phyloP scores from a whole-genome alignment of 1,140 invertebrate genomes.

The Drosophila erecta region DNA sequence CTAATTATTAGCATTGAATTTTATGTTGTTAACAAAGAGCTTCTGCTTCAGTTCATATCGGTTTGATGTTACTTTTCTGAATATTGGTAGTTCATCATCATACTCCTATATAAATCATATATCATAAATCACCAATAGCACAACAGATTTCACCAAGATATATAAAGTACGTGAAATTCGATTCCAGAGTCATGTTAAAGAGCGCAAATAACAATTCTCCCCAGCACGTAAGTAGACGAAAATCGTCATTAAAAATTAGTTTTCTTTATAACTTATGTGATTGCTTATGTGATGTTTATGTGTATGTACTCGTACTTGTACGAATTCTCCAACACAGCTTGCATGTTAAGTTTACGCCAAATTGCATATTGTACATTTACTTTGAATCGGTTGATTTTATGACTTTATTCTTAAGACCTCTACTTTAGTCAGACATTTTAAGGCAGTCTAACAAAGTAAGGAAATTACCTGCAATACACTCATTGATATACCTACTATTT shows the following conservation, averaged over 20 bases:
- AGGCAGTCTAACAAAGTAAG: no score
- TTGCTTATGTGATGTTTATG: constrained; percentile 25
- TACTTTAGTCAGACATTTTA: no score
- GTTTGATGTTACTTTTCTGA: constrained; percentile 13
- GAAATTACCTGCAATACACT: no score
- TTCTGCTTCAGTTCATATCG: constrained; percentile 25
- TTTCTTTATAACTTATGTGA: constrained; percentile 16
- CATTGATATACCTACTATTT: no score
- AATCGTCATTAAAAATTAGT: constrained; percentile 35
- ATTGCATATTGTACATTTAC: not conserved
- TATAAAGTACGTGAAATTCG: constrained; percentile 46
- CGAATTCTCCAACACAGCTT: constrained; percentile 6
- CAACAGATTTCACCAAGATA: constrained; percentile 45
- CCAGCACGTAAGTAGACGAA: constrained; percentile 75
- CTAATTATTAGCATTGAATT: constrained; percentile 1
- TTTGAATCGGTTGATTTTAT: not conserved
- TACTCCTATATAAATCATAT: constrained; percentile 2
- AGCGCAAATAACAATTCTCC: constrained; percentile 77
- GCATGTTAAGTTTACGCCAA: constrained; percentile 8
- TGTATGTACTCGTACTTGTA: constrained; percentile 15
- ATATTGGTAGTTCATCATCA: constrained; percentile 20
- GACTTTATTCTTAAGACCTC: no score
- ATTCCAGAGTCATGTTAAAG: constrained; percentile 76
- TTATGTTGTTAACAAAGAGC: constrained; percentile 11
- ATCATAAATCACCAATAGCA: constrained; percentile 28